phyloP scores from a whole-genome alignment of 2,888 invertebrate genomes.

The Xestobium rufovillosum region DNA sequence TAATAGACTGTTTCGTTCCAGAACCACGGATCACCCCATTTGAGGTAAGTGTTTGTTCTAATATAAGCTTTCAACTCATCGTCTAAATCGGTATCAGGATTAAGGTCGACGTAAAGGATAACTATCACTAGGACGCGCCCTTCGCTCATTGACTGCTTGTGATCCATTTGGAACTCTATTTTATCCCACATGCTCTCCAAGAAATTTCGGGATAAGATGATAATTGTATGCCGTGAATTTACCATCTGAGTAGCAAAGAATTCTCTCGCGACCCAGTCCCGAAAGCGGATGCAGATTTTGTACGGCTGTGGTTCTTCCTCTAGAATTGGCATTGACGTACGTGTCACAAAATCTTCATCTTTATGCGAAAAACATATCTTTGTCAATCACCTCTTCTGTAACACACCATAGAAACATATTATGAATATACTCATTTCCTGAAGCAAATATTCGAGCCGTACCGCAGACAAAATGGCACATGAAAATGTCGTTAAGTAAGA shows the following conservation, averaged over 20 bases:
- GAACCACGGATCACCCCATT: slow-evolving; percentile 77
- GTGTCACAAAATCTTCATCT: slow-evolving; percentile 63
- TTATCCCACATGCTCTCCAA: slow-evolving; percentile 68
- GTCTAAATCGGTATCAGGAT: slow-evolving; percentile 51
- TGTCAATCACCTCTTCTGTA: slow-evolving; percentile 62
- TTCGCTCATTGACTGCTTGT: slow-evolving; percentile 56
- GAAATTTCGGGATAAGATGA: slow-evolving; percentile 64
- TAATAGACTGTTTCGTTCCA: slow-evolving; percentile 70
- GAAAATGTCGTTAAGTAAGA: too few relatives aligned
- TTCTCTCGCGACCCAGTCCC: slow-evolving; percentile 69
- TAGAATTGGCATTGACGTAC: slow-evolving; percentile 57
- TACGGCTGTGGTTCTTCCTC: slow-evolving; percentile 57
- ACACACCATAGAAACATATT: slow-evolving; percentile 55
- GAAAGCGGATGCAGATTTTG: slow-evolving; percentile 63
- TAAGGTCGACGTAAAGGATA: slow-evolving; percentile 65
- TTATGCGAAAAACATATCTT: slow-evolving; percentile 71
- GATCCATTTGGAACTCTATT: slow-evolving; percentile 68
- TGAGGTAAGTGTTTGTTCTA: slow-evolving; percentile 69
- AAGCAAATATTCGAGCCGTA: too few relatives aligned
- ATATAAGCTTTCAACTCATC: slow-evolving; percentile 64
- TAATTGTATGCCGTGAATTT: slow-evolving; percentile 61
- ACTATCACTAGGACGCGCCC: slow-evolving; percentile 64
- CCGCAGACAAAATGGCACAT: too few relatives aligned
- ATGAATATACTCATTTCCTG: slow-evolving; percentile 49
- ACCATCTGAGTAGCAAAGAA: slow-evolving; percentile 66